Percentiles rank a stretch among this genome's conserved stretches.
These are phyloP conservation scores for Labrus mixtus DNA, from an alignment of 2,113 vertebrate species.

Conservation along the genomic window DNA sequence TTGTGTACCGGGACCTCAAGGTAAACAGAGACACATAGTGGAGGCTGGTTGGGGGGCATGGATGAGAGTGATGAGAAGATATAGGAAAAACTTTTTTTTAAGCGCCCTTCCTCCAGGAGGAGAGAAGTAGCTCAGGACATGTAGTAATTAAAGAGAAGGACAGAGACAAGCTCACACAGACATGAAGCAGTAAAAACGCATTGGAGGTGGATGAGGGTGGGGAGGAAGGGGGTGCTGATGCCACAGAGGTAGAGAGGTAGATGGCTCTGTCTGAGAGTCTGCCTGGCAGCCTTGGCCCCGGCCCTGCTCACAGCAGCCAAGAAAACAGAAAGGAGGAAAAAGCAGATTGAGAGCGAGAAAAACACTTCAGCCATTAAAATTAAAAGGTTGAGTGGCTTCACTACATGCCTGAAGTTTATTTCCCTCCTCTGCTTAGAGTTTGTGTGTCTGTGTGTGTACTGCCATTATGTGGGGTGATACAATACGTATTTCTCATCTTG, in stretches of 20 bases:
- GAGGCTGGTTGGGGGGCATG: slow-evolving; percentile 36
- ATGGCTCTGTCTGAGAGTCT: slow-evolving; percentile 69
- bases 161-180: slow-evolving; percentile 59
- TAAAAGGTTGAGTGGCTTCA: slow-evolving; percentile 80
- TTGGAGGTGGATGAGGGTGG: slow-evolving; percentile 27
- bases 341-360: slow-evolving; percentile 74
- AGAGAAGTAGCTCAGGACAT: slow-evolving; percentile 53
- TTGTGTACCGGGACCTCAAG: slow-evolving; percentile 99
- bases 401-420: slow-evolving; percentile 73
- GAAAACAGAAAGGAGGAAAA: slow-evolving; percentile 68
- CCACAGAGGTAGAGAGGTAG: slow-evolving; percentile 76
- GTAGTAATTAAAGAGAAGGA: slow-evolving; percentile 69
- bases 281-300: slow-evolving; percentile 79
- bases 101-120: slow-evolving; percentile 26
- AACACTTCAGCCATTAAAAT: slow-evolving; percentile 81
- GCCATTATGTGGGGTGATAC: slow-evolving; percentile 11
- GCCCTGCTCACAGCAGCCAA: slow-evolving; percentile 70
- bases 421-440: slow-evolving; percentile 50
- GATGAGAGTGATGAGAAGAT: slow-evolving; percentile 52
- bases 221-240: slow-evolving; percentile 47
- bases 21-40: slow-evolving; percentile 83
- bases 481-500: slow-evolving; percentile 1
- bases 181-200: slow-evolving; percentile 54
- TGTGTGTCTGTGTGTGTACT: slow-evolving; percentile 58
- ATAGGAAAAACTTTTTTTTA: slow-evolving; percentile 38